A percentile compares a stretch with the other conserved stretches of the same genome.
Conservation (phyloP, 2,113 vertebrate genomes). For the Oryzias melastigma region DNA sequence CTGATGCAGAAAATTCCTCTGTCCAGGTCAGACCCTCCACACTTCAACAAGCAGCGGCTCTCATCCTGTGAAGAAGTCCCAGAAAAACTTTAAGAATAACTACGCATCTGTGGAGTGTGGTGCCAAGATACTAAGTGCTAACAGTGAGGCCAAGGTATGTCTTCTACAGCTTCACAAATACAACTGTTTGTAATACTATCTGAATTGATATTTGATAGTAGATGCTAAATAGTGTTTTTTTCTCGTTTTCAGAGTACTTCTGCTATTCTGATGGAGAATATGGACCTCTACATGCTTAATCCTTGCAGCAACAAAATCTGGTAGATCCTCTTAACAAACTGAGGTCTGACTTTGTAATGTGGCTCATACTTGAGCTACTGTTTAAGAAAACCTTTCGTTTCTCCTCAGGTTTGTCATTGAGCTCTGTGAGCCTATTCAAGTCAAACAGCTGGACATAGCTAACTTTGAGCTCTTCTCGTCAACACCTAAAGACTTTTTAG, state of each 20-base stretch:
- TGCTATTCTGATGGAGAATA: constrained; percentile 97
- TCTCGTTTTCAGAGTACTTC: constrained; percentile 85
- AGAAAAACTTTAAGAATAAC: constrained; percentile 97
- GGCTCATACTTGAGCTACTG: neutral
- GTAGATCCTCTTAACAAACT: constrained; percentile 69
- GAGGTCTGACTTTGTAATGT: neutral
- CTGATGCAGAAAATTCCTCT: constrained; percentile 11
- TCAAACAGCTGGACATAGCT: constrained; percentile 97
- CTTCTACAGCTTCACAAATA: neutral
- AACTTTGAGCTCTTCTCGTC: constrained; percentile 99
- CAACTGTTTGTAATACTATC: neutral
- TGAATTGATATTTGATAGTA: neutral
- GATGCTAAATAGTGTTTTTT: neutral
- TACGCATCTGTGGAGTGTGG: constrained; percentile 98
- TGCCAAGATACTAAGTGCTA: constrained; percentile 96
- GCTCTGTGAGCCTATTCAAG: constrained; percentile 98
- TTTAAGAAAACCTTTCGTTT: neutral
- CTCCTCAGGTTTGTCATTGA: constrained; percentile 95
- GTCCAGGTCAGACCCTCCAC: constrained; percentile 90
- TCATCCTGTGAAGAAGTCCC: constrained; percentile 90
- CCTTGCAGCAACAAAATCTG: constrained; percentile 99
- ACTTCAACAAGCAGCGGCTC: constrained; percentile 84
- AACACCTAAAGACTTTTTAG: constrained; percentile 95
- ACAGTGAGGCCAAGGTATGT: constrained; percentile 95
- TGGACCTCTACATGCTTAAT: constrained; percentile 99